phyloP scores from a whole-genome alignment of 2,797 vertebrate genomes.

The Pipistrellus kuhlii region DNA sequence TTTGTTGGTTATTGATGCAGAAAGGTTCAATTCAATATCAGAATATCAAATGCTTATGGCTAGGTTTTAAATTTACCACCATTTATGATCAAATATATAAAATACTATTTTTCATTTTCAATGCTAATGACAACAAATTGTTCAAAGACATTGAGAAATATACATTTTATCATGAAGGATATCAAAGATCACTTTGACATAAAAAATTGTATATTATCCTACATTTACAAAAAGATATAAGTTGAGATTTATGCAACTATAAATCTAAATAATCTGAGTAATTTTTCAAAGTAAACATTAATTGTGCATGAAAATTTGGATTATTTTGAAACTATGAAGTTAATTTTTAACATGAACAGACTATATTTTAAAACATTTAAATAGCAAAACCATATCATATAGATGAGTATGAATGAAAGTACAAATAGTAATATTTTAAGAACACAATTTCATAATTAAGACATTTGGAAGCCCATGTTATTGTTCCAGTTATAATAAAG shows the following conservation, averaged over 20 bases:
- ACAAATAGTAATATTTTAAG: not conserved
- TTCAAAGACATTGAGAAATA: not conserved
- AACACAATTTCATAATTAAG: not conserved
- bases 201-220: not conserved
- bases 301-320: not conserved
- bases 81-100: conserved; percentile 20
- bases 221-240: not conserved
- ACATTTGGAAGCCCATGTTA: not conserved
- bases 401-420: not conserved
- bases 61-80: not conserved
- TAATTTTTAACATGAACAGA: conserved; percentile 22
- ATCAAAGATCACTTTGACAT: not conserved
- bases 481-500: not conserved
- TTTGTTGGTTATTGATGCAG: not conserved
- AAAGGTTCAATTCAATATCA: not conserved
- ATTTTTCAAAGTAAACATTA: not conserved
- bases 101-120: conserved; percentile 20
- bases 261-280: not conserved
- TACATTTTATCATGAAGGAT: not conserved
- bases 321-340: conserved; percentile 11
- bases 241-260: not conserved
- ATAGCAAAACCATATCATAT: not conserved
- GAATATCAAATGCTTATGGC: not conserved
- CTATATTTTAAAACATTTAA: not conserved
- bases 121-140: not conserved